A percentile compares a stretch with the other conserved stretches of the same genome.
These are phyloP conservation scores for Tetramorium simillimum DNA, from an alignment of 1,140 invertebrate genomes.

Conservation along the genomic window DNA sequence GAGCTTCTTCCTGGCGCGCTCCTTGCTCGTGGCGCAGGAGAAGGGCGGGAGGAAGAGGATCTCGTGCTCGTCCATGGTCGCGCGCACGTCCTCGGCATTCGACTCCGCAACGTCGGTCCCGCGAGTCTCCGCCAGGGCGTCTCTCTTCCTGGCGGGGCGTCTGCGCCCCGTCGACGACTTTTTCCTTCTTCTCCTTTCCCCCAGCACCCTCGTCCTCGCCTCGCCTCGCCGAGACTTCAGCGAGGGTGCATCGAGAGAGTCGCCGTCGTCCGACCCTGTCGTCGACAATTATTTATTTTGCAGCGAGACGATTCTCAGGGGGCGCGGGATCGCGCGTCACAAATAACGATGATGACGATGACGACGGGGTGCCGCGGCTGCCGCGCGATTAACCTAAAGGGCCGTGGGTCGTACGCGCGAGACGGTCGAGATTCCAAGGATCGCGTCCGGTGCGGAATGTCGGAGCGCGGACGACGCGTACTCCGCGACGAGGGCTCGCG, in stretches of 20 bases:
- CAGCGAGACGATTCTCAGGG: not conserved
- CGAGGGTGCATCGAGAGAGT: not conserved
- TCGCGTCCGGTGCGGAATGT: not conserved
- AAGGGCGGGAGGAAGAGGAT: conserved; percentile 24
- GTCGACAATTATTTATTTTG: conserved; percentile 19
- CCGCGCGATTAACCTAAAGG: not conserved
- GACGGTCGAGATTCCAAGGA: not conserved
- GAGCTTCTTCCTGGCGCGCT: conserved; percentile 40
- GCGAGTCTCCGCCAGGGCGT: conserved; percentile 34
- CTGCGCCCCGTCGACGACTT: not conserved
- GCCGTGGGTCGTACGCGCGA: not conserved
- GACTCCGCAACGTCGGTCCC: conserved; percentile 15
- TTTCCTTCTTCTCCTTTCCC: not conserved
- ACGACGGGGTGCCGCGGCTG: too few species aligned
- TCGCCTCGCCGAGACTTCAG: not conserved
- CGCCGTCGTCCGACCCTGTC: not conserved
- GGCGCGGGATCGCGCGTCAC: not conserved
- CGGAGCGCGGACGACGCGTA: not conserved
- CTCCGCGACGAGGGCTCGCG: not conserved
- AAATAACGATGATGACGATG: not conserved
- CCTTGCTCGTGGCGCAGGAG: not conserved
- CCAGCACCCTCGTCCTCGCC: not conserved
- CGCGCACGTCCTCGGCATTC: conserved; percentile 7
- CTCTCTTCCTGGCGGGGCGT: not conserved
- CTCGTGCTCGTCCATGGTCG: conserved; percentile 26